Conservation (phyloP, 2,888 invertebrate species). For the Drosophila neutralis region DNA sequence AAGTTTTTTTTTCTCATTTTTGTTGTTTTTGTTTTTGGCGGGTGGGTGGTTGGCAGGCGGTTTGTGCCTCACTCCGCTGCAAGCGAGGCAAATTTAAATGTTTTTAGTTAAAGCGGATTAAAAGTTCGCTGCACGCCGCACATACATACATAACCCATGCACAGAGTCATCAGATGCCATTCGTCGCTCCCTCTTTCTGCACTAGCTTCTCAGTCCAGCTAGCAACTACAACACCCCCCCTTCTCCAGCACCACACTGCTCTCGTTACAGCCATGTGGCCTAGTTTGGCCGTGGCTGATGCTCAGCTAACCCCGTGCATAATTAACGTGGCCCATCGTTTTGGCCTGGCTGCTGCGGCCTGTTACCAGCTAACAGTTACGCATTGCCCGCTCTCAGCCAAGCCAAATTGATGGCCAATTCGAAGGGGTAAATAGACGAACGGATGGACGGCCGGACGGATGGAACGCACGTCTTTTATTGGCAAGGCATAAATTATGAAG, state of each 20-base stretch:
- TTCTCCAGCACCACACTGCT: neutral
- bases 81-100: constrained; percentile 73
- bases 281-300: constrained; percentile 70
- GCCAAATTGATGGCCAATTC: constrained; percentile 70
- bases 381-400: constrained; percentile 62
- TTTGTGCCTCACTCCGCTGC: constrained; percentile 11
- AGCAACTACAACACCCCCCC: neutral
- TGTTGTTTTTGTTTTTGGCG: constrained; percentile 25
- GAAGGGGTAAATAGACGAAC: constrained; percentile 1
- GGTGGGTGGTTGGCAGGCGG: constrained; percentile 48
- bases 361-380: constrained; percentile 46
- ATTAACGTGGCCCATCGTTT: constrained; percentile 65
- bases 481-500: constrained; percentile 73
- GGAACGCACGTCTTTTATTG: constrained; percentile 67
- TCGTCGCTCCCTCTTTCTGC: neutral
- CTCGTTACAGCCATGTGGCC: constrained; percentile 69
- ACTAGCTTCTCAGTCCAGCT: constrained; percentile 32
- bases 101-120: constrained; percentile 81
- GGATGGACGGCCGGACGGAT: constrained; percentile 6
- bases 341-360: constrained; percentile 40
- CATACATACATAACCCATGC: constrained; percentile 80
- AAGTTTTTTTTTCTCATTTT: constrained; percentile 23
- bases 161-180: constrained; percentile 24
- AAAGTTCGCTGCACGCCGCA: constrained; percentile 81
- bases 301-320: constrained; percentile 67